phyloP scores from a whole-genome alignment of 1,140 invertebrate genomes.

The Triops longicaudatus region DNA sequence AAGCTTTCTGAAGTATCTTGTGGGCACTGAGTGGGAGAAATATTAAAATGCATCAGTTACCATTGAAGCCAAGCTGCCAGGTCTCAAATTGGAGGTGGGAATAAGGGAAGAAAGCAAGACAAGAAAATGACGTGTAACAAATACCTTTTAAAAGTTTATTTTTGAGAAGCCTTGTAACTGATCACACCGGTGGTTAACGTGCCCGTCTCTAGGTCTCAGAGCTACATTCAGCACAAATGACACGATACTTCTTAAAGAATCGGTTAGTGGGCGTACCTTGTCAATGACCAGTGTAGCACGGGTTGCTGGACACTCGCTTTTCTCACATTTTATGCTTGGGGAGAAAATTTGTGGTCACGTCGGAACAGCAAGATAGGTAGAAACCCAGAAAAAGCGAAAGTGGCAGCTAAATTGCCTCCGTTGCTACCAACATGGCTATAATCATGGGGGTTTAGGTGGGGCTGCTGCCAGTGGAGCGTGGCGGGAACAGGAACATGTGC shows the following conservation, averaged over 20 bases:
- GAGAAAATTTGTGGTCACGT: neutral
- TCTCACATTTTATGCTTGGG: neutral
- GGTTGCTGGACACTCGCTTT: neutral
- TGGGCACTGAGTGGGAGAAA: neutral
- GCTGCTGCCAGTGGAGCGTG: neutral
- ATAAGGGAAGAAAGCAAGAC: slow-evolving; percentile 17
- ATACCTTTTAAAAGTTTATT: neutral
- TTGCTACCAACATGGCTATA: neutral
- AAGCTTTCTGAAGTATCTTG: neutral
- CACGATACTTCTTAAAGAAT: neutral
- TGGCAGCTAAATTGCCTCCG: neutral
- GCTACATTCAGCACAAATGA: no score
- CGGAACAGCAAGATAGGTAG: neutral
- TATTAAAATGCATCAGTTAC: no score
- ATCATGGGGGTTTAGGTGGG: slow-evolving; percentile 5
- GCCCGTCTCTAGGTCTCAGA: no score
- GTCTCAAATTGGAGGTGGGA: neutral
- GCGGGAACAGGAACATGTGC: neutral
- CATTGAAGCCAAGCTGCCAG: neutral
- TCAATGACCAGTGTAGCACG: neutral
- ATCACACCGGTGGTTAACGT: neutral
- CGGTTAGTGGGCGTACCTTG: neutral
- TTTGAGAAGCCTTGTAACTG: neutral
- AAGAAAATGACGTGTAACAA: neutral
- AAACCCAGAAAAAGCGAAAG: neutral